Evolutionary conservation across 1,140 invertebrate genomes (phyloP).

Genomic region (Aphelinus atriplicis): DNA sequence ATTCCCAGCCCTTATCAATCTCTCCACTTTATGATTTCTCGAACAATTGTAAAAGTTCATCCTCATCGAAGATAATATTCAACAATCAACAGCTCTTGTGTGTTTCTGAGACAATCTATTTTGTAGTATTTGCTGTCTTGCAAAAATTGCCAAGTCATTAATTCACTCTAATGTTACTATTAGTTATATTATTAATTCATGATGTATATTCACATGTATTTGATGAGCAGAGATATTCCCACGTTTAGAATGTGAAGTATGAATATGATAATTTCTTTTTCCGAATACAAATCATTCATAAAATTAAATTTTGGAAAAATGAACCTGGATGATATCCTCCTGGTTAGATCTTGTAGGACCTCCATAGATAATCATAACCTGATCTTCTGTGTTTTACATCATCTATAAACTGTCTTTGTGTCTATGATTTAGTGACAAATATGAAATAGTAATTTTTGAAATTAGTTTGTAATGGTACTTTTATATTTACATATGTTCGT

Average conservation of each 20-base stretch:
- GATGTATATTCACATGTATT: conserved; percentile 1
- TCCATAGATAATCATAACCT: too few relatives aligned
- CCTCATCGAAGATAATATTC: not conserved
- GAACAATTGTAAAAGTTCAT: not conserved
- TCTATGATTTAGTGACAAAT: too few relatives aligned
- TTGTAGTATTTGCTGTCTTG: conserved; percentile 18
- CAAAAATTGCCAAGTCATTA: not conserved
- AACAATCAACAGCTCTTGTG: conserved; percentile 27
- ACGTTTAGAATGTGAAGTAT: conserved; percentile 9
- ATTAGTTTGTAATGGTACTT: too few relatives aligned
- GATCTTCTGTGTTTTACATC: too few relatives aligned
- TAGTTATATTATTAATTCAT: not conserved
- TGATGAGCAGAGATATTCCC: not conserved
- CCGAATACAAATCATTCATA: not conserved
- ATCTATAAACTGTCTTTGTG: too few relatives aligned
- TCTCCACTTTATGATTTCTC: not conserved
- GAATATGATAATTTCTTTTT: not conserved
- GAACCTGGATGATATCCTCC: not conserved
- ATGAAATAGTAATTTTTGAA: too few relatives aligned
- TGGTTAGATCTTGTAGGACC: too few relatives aligned
- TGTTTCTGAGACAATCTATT: conserved; percentile 14
- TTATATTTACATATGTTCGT: too few relatives aligned
- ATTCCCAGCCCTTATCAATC: not conserved
- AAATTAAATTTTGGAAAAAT: not conserved
- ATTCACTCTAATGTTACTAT: conserved; percentile 1